phyloP scores from a whole-genome alignment of 1,140 invertebrate species.

The Olivierus martensii region DNA sequence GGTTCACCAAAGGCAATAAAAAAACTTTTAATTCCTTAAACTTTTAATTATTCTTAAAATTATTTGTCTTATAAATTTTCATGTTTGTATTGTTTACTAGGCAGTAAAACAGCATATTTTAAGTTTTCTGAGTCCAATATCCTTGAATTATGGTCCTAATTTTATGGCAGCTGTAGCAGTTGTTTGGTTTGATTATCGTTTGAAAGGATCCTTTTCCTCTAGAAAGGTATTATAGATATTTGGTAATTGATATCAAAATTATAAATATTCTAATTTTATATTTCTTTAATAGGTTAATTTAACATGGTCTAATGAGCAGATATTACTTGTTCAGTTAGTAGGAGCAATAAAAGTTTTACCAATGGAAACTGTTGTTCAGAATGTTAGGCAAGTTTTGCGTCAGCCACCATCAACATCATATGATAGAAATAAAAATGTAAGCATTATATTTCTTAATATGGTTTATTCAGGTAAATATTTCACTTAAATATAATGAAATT shows the following conservation, averaged over 20 bases:
- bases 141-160: slow-evolving; percentile 64
- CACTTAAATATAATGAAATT: too few relatives aligned
- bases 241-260: too few relatives aligned
- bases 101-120: slow-evolving; percentile 58
- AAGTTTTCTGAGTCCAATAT: slow-evolving; percentile 74
- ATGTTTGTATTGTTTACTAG: neutral
- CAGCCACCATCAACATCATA: slow-evolving; percentile 48
- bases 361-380: slow-evolving; percentile 71
- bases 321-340: slow-evolving; percentile 62
- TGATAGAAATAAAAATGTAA: slow-evolving; percentile 4
- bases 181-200: slow-evolving; percentile 66
- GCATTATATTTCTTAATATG: neutral
- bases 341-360: slow-evolving; percentile 69
- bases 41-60: neutral
- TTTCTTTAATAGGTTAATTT: too few relatives aligned
- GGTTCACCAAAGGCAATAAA: slow-evolving; percentile 27
- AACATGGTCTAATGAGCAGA: slow-evolving; percentile 32
- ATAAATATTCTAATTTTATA: too few relatives aligned
- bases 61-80: slow-evolving; percentile 38
- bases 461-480: too few relatives aligned
- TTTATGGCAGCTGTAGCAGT: slow-evolving; percentile 75
- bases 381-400: slow-evolving; percentile 63
- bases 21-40: slow-evolving; percentile 6
- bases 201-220: neutral
- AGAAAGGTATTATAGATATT: slow-evolving; percentile 13